Evolutionary conservation across 1,140 invertebrate genomes (phyloP).

Genomic region (Hirudo medicinalis): DNA sequence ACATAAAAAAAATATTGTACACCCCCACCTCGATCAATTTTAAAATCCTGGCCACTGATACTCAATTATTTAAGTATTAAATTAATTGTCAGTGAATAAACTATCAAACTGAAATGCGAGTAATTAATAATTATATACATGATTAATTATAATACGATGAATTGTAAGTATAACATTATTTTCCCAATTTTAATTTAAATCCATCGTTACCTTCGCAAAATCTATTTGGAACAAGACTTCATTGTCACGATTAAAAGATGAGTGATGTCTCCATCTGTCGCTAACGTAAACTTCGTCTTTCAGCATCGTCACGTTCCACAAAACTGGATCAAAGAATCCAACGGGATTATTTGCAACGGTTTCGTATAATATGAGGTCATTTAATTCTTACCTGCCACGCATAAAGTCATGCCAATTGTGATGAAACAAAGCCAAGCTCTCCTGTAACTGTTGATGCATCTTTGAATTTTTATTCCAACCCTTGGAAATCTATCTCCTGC

Average conservation of each 20-base stretch:
- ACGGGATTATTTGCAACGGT: background rate
- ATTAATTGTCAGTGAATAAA: too few species aligned
- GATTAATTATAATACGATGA: too few species aligned
- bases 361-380: background rate
- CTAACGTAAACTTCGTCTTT: background rate
- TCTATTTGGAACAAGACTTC: too few species aligned
- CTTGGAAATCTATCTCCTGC: background rate
- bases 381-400: background rate
- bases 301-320: background rate
- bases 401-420: background rate
- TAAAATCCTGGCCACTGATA: too few species aligned
- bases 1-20: too few species aligned
- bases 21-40: too few species aligned
- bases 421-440: background rate
- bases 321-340: background rate
- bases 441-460: conserved; percentile 6
- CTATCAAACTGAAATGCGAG: too few species aligned
- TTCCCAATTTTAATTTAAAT: too few species aligned
- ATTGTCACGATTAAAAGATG: background rate
- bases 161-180: too few species aligned
- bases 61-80: too few species aligned
- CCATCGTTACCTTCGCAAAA: too few species aligned
- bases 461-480: conserved; percentile 7
- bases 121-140: too few species aligned
- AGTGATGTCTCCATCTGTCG: background rate